phyloP scores from a whole-genome alignment of 2,888 invertebrate species.

The Ectemnius continuus region DNA sequence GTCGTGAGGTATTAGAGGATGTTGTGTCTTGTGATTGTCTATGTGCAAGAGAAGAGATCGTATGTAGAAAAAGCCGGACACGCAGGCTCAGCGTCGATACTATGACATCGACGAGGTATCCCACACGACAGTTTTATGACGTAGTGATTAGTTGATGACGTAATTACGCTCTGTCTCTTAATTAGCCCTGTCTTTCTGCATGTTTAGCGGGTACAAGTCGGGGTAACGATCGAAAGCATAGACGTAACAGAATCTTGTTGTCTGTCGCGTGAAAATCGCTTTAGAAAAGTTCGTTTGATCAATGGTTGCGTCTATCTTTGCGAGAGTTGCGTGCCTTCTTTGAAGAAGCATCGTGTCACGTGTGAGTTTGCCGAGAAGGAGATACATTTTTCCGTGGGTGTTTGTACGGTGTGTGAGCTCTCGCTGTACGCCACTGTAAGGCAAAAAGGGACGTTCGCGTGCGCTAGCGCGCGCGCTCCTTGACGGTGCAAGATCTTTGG shows the following conservation, averaged over 20 bases:
- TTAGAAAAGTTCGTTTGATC: too few species aligned
- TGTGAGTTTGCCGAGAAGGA: slow-evolving; percentile 6
- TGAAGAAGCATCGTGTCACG: slow-evolving; percentile 13
- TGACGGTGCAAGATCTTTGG: slow-evolving; percentile 34
- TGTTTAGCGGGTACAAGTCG: slow-evolving; percentile 35
- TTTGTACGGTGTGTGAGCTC: slow-evolving; percentile 50
- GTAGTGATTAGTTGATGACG: slow-evolving; percentile 30
- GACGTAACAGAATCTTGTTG: slow-evolving; percentile 24
- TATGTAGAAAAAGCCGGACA: slow-evolving; percentile 23
- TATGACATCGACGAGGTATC: slow-evolving; percentile 50
- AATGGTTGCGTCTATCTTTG: slow-evolving; percentile 32
- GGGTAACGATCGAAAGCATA: slow-evolving; percentile 17
- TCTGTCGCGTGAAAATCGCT: too few species aligned
- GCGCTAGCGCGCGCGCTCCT: slow-evolving; percentile 43
- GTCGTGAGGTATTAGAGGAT: slow-evolving; percentile 9
- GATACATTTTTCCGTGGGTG: slow-evolving; percentile 25
- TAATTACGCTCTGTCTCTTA: slow-evolving; percentile 20
- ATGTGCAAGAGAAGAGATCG: neutral
- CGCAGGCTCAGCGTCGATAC: slow-evolving; percentile 45
- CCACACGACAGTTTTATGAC: slow-evolving; percentile 14
- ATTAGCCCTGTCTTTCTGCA: slow-evolving; percentile 39
- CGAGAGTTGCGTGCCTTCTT: slow-evolving; percentile 8
- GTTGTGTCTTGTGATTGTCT: slow-evolving; percentile 12
- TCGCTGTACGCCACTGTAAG: slow-evolving; percentile 31
- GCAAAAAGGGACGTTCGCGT: slow-evolving; percentile 56